These are phyloP conservation scores for Tenebrio molitor DNA, from an alignment of 1,140 invertebrate genomes.

Conservation along the genomic window DNA sequence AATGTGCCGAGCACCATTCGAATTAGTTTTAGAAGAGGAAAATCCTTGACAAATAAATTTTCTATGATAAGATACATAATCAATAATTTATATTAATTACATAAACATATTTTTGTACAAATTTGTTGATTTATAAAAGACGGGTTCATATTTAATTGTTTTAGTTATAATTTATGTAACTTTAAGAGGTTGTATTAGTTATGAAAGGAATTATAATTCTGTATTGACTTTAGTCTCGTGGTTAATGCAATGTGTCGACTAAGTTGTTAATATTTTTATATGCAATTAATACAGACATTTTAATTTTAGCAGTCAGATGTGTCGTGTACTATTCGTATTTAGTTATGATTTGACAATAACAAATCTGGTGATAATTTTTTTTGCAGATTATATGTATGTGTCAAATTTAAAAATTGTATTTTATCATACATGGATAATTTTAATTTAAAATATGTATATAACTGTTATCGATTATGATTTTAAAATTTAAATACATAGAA, in stretches of 20 bases:
- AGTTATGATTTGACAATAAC: background rate
- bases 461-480: slow-evolving; percentile 28
- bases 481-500: slow-evolving; percentile 15
- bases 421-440: background rate
- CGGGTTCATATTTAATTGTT: slow-evolving; percentile 48
- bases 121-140: slow-evolving; percentile 47
- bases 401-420: background rate
- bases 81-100: slow-evolving; percentile 4
- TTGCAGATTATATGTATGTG: background rate
- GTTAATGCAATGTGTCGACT: background rate
- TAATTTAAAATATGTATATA: slow-evolving; percentile 22
- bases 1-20: slow-evolving; percentile 80
- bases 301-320: background rate
- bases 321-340: background rate
- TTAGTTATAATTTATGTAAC: slow-evolving; percentile 41
- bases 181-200: slow-evolving; percentile 36
- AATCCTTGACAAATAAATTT: slow-evolving; percentile 52
- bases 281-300: too few species aligned
- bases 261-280: background rate
- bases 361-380: background rate
- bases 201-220: slow-evolving; percentile 34
- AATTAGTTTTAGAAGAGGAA: slow-evolving; percentile 58
- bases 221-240: slow-evolving; percentile 26
- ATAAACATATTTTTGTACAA: slow-evolving; percentile 46
- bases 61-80: slow-evolving; percentile 12